phyloP scores from a whole-genome alignment of 2,888 invertebrate genomes.

The Tanaodytes sp. region DNA sequence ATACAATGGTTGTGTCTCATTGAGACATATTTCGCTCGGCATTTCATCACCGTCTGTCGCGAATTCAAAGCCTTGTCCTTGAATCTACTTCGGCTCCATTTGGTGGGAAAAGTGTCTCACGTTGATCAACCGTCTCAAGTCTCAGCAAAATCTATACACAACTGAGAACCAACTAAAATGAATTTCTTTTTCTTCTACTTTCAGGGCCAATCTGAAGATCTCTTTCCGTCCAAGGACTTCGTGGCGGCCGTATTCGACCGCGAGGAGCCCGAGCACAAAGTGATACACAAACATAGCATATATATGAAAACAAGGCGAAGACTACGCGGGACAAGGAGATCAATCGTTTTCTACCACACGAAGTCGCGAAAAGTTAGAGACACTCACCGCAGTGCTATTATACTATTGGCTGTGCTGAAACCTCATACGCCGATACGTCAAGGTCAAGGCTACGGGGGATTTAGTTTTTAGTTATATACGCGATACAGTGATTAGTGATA shows the following conservation, averaged over 20 bases:
- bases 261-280: constrained; percentile 60
- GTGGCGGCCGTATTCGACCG: constrained; percentile 31
- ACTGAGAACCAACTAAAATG: too few species aligned
- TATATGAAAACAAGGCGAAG: constrained; percentile 23
- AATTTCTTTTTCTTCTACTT: too few species aligned
- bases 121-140: constrained; percentile 5
- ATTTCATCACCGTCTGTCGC: constrained; percentile 32
- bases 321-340: constrained; percentile 18
- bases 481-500: constrained; percentile 39
- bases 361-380: constrained; percentile 18
- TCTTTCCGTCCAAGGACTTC: constrained; percentile 67
- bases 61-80: constrained; percentile 30
- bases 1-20: too few species aligned
- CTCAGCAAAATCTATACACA: too few species aligned
- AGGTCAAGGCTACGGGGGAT: constrained; percentile 48
- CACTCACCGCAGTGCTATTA: constrained; percentile 42
- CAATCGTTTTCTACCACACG: constrained; percentile 29
- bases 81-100: constrained; percentile 13
- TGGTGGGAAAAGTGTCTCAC: not conserved
- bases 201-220: constrained; percentile 59
- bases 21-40: too few species aligned
- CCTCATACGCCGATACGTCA: constrained; percentile 31
- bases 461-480: constrained; percentile 22
- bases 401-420: constrained; percentile 41
- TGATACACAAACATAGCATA: constrained; percentile 54